Evolutionary conservation across 2,797 vertebrate species (phyloP).

Genomic region (Alectoris magna): DNA sequence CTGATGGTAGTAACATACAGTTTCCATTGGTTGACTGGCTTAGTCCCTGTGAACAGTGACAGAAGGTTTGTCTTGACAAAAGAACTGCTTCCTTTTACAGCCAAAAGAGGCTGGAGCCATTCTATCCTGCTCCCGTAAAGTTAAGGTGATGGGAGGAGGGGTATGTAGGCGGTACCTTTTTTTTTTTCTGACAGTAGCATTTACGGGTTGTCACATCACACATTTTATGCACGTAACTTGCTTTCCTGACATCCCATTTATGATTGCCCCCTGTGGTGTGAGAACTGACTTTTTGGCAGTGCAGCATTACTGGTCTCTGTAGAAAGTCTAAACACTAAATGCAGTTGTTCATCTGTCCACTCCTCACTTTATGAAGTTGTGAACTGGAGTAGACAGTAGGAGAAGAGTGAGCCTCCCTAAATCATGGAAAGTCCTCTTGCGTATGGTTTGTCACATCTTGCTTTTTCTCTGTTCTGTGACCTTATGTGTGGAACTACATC

Average conservation of each 20-base stretch:
- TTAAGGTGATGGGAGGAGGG: not conserved
- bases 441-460: not conserved
- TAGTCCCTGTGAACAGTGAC: not conserved
- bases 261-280: not conserved
- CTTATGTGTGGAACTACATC: not conserved
- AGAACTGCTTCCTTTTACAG: not conserved
- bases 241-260: not conserved
- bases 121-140: not conserved
- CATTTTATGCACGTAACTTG: not conserved
- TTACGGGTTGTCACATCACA: not conserved
- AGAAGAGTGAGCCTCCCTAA: not conserved
- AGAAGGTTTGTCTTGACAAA: not conserved
- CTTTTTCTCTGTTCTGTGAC: not conserved
- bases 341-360: not conserved
- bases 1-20: rapidly evolving
- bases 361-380: not conserved
- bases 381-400: not conserved
- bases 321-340: not conserved
- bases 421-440: not conserved
- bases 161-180: not conserved
- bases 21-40: not conserved
- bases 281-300: not conserved
- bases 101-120: not conserved
- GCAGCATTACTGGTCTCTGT: not conserved
- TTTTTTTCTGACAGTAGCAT: not conserved